Evolutionary conservation across 2,888 invertebrate genomes (phyloP).

Genomic region (Cetonia aurata): DNA sequence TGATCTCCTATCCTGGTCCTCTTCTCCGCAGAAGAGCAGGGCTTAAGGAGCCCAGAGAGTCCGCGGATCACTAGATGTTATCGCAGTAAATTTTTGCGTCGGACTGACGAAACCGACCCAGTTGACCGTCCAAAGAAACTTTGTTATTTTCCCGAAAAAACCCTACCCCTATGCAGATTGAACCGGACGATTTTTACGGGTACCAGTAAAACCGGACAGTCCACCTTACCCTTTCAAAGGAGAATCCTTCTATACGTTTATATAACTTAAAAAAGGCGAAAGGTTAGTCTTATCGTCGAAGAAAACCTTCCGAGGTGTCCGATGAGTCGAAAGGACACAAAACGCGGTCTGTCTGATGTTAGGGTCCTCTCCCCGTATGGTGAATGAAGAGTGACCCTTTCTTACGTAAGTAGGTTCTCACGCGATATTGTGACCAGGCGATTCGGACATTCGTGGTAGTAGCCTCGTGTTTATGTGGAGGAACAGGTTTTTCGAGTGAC

Average conservation of each 20-base stretch:
- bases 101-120: slow-evolving; percentile 59
- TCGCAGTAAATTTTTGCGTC: slow-evolving; percentile 60
- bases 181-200: background rate
- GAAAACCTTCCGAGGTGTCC: background rate
- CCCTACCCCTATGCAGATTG: background rate
- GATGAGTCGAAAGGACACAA: background rate
- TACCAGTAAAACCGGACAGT: slow-evolving; percentile 17
- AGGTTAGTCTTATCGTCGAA: slow-evolving; percentile 17
- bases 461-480: slow-evolving; percentile 13
- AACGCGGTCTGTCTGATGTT: background rate
- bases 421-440: background rate
- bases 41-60: background rate
- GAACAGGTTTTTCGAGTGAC: slow-evolving; percentile 61
- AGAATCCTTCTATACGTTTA: too few relatives aligned
- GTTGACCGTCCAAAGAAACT: background rate
- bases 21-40: background rate
- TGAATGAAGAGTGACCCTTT: background rate
- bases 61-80: slow-evolving; percentile 55
- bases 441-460: background rate
- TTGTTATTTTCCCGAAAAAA: slow-evolving; percentile 20
- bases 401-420: background rate
- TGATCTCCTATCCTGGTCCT: background rate
- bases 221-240: background rate
- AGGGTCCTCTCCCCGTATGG: background rate
- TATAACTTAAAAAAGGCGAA: background rate